phyloP scores from a whole-genome alignment of 2,797 vertebrate genomes.

The Apogon talboti region DNA sequence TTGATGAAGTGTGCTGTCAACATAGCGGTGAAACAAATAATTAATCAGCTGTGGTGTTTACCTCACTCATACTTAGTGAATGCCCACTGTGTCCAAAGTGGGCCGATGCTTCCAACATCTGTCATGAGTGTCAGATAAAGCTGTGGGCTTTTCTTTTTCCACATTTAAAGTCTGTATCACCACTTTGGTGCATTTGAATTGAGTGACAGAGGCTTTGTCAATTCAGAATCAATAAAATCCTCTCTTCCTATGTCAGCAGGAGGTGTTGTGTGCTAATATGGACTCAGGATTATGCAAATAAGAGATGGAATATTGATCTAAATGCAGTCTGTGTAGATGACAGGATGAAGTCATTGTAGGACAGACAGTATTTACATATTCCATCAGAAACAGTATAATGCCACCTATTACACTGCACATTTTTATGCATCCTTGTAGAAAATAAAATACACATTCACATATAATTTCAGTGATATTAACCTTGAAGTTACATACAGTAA shows the following conservation, averaged over 20 bases:
- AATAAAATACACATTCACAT: not conserved
- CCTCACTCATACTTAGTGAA: not conserved
- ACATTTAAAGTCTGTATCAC: not conserved
- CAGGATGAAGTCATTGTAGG: not conserved
- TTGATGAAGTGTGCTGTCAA: conserved; percentile 24
- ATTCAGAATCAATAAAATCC: conserved; percentile 20
- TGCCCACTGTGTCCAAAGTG: not conserved
- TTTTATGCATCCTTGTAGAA: not conserved
- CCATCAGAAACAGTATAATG: not conserved
- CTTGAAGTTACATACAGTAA: not conserved
- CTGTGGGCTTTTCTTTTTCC: not conserved
- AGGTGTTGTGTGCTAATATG: conserved; percentile 24
- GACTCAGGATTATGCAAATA: conserved; percentile 52
- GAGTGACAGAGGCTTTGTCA: conserved; percentile 17
- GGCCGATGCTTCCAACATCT: conserved; percentile 1
- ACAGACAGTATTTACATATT: not conserved
- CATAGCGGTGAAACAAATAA: conserved; percentile 23
- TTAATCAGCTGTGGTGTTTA: conserved; percentile 16
- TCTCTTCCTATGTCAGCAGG: conserved; percentile 36
- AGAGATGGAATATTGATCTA: conserved; percentile 40
- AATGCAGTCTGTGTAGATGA: conserved; percentile 31
- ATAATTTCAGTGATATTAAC: not conserved
- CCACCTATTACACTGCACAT: not conserved
- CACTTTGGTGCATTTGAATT: conserved; percentile 17
- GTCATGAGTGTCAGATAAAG: not conserved